A percentile compares a stretch with the other conserved stretches of the same genome.
phyloP scores from a whole-genome alignment of 2,113 vertebrate species.

The Dunckerocampus dactyliophorus region DNA sequence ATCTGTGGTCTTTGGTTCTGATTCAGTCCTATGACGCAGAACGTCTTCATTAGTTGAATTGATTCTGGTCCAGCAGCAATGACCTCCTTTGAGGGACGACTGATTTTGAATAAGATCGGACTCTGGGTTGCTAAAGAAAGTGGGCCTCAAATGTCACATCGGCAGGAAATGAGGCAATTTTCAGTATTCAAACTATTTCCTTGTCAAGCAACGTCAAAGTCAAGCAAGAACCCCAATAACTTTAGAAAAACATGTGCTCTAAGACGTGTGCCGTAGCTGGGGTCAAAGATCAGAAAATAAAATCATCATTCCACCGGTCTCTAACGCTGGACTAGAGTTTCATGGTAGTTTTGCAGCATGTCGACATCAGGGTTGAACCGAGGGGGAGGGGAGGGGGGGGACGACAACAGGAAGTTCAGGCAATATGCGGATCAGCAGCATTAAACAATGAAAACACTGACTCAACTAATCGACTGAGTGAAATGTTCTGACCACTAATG shows the following conservation, averaged over 20 bases:
- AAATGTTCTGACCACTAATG: too few species aligned
- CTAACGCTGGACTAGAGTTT: background rate
- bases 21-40: background rate
- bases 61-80: background rate
- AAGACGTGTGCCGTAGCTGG: background rate
- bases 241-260: background rate
- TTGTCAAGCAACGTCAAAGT: too few species aligned
- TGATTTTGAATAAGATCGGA: too few species aligned
- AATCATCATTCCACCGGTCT: background rate
- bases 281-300: background rate
- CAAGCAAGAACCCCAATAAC: background rate
- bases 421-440: too few species aligned
- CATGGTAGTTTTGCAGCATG: background rate
- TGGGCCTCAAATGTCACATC: too few species aligned
- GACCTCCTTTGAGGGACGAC: background rate
- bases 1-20: conserved; percentile 41
- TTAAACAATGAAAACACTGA: too few species aligned
- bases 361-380: too few species aligned
- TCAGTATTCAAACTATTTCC: background rate
- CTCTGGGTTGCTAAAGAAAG: too few species aligned
- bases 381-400: too few species aligned
- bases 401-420: background rate
- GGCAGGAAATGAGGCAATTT: too few species aligned
- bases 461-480: too few species aligned
- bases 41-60: background rate